A percentile compares a stretch with the other conserved stretches of the same genome.
Conservation (phyloP, 1,140 invertebrate species). For the Temnothorax curvispinosus region DNA sequence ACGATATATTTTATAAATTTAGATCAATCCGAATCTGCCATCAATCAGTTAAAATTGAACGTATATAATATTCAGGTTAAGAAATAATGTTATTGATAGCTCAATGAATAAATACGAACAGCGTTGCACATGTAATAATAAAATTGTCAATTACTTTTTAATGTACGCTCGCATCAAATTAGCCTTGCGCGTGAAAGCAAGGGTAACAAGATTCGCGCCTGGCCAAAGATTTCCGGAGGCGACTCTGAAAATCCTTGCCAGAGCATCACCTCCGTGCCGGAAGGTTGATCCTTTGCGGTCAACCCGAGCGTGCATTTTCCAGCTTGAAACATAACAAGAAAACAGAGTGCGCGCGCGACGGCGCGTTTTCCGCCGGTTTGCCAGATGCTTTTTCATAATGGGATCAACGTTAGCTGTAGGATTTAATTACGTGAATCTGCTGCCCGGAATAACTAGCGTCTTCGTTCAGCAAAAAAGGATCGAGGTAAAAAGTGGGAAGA, state of each 20-base stretch:
- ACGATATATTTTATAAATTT: not conserved
- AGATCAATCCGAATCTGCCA: not conserved
- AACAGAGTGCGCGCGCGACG: not conserved
- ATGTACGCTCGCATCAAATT: constrained; percentile 17
- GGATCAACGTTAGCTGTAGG: constrained; percentile 22
- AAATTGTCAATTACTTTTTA: constrained; percentile 22
- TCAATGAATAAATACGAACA: not conserved
- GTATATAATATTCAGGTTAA: not conserved
- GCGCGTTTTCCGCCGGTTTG: constrained; percentile 25
- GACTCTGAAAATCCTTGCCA: constrained; percentile 48
- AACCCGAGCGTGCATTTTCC: constrained; percentile 43
- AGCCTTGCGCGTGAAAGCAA: constrained; percentile 31
- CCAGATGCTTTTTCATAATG: constrained; percentile 42
- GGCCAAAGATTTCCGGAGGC: not conserved
- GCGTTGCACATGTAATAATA: not conserved
- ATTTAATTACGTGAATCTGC: constrained; percentile 43
- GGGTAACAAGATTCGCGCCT: constrained; percentile 45
- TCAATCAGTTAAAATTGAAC: not conserved
- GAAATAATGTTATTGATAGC: not conserved
- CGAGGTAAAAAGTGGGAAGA: not conserved
- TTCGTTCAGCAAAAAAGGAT: not conserved
- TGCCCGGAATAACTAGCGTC: constrained; percentile 18
- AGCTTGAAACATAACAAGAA: constrained; percentile 51
- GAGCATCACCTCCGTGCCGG: constrained; percentile 25
- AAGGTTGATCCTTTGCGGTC: constrained; percentile 54